Percentiles rank a stretch among this genome's conserved stretches.
phyloP scores from a whole-genome alignment of 2,888 invertebrate genomes.

The Ophion ventricosus region DNA sequence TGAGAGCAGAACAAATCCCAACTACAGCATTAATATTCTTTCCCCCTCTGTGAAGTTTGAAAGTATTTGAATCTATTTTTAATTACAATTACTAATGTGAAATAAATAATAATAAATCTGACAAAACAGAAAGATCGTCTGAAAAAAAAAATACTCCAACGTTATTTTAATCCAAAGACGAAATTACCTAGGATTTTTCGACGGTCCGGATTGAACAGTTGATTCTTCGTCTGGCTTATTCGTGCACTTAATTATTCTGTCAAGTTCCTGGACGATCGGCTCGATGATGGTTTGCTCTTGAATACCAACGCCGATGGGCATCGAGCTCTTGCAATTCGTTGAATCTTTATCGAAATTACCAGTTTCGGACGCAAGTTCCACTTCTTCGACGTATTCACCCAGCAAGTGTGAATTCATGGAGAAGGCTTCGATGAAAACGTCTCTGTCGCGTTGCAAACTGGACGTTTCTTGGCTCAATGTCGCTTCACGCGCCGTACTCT shows the following conservation, averaged over 20 bases:
- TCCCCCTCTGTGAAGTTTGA: no score
- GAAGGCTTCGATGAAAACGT: slow-evolving; percentile 41
- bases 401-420: slow-evolving; percentile 54
- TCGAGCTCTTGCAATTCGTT: slow-evolving; percentile 21
- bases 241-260: slow-evolving; percentile 68
- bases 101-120: no score
- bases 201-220: neutral
- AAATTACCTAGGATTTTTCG: slow-evolving; percentile 51
- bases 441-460: slow-evolving; percentile 11
- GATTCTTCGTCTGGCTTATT: slow-evolving; percentile 43
- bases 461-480: neutral
- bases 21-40: no score
- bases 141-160: no score
- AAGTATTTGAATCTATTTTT: no score
- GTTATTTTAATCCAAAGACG: neutral
- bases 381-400: slow-evolving; percentile 49
- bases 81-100: no score
- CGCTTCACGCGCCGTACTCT: slow-evolving; percentile 19
- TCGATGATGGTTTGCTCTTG: slow-evolving; percentile 66
- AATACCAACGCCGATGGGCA: slow-evolving; percentile 24
- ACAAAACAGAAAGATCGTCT: no score
- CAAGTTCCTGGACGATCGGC: slow-evolving; percentile 71
- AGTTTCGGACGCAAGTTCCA: slow-evolving; percentile 26
- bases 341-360: slow-evolving; percentile 35
- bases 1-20: no score